phyloP scores from a whole-genome alignment of 1,140 invertebrate genomes.

The Drosophila mojavensis region DNA sequence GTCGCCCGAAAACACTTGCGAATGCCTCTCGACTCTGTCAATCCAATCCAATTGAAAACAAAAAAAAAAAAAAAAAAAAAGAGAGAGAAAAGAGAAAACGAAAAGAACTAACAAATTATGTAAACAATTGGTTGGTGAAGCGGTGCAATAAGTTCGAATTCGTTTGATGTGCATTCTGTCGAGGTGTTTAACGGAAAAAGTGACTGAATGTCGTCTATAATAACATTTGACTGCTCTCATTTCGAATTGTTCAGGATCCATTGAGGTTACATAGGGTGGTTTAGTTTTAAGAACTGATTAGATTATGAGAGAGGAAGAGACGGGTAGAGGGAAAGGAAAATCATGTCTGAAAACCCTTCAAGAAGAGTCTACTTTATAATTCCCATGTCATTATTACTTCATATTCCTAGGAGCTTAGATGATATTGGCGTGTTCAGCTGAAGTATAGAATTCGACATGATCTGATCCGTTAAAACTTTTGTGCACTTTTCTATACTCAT shows the following conservation, averaged over 20 bases:
- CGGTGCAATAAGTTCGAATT: conserved; percentile 19
- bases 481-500: too few relatives aligned
- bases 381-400: too few relatives aligned
- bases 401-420: too few relatives aligned
- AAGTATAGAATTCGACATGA: too few relatives aligned
- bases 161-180: conserved; percentile 8
- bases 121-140: conserved; percentile 53
- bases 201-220: conserved; percentile 12
- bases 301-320: neutral
- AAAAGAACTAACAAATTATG: conserved; percentile 32
- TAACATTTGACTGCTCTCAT: neutral
- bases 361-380: too few relatives aligned
- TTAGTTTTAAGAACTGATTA: too few relatives aligned
- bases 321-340: neutral
- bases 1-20: conserved; percentile 73
- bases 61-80: conserved; percentile 18
- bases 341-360: too few relatives aligned
- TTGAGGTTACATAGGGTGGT: too few relatives aligned
- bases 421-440: too few relatives aligned
- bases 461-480: too few relatives aligned
- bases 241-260: neutral
- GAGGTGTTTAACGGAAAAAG: neutral
- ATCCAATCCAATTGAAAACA: conserved; percentile 43
- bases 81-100: conserved; percentile 12
- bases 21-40: conserved; percentile 70